These are phyloP conservation scores for Siniperca undulata DNA, from an alignment of 2,797 vertebrate genomes.

Conservation along the genomic window DNA sequence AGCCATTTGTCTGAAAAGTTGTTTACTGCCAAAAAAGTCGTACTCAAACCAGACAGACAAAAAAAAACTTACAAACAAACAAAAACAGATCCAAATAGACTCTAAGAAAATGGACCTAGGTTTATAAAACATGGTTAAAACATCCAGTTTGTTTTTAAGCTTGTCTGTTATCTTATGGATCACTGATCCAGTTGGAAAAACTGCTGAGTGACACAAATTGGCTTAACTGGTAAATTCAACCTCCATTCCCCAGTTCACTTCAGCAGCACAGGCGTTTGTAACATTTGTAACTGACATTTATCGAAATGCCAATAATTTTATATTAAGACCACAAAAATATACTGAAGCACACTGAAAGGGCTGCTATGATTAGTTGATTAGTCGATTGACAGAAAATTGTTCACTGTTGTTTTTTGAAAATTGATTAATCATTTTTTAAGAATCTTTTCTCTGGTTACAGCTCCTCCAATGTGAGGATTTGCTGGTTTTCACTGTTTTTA, in stretches of 20 bases:
- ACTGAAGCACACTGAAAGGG: background rate
- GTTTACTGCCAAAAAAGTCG: background rate
- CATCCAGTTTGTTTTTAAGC: background rate
- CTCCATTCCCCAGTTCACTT: background rate
- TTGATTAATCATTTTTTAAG: too few species aligned
- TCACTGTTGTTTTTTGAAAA: too few species aligned
- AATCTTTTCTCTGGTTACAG: background rate
- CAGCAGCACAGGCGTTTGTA: background rate
- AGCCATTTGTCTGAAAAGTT: background rate
- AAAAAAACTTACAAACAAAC: background rate
- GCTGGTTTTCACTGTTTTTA: background rate
- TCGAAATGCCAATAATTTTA: background rate
- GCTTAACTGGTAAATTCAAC: background rate
- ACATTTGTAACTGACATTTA: background rate
- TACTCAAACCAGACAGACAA: background rate
- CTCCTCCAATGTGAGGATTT: background rate
- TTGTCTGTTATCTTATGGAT: background rate
- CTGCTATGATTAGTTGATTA: background rate
- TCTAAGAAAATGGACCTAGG: background rate
- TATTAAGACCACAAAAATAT: background rate
- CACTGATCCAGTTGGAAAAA: background rate
- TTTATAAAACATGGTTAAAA: too few species aligned
- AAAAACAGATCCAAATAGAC: background rate
- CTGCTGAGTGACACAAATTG: background rate
- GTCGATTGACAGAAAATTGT: accelerated